Conservation (phyloP, 2,888 invertebrate species). For the Rhabditophanes sp. region DNA sequence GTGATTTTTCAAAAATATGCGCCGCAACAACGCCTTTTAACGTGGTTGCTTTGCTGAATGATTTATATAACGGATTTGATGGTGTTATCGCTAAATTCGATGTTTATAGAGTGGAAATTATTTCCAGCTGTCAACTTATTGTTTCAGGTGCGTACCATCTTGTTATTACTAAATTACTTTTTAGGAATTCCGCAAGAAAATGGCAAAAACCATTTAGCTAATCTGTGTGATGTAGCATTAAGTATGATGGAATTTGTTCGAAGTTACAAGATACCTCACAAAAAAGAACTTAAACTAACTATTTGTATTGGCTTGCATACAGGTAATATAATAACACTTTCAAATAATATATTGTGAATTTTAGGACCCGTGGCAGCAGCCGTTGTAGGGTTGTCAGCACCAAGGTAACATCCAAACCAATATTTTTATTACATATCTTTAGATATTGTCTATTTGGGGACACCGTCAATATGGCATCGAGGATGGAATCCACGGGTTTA, state of each 20-base stretch:
- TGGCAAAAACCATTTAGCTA: slow-evolving; percentile 26
- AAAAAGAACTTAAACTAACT: too few species aligned
- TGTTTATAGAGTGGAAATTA: slow-evolving; percentile 31
- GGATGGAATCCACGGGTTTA: slow-evolving; percentile 39
- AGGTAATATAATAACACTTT: background rate
- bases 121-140: too few species aligned
- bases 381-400: slow-evolving; percentile 43
- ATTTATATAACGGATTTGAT: slow-evolving; percentile 36
- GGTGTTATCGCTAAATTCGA: slow-evolving; percentile 29
- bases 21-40: slow-evolving; percentile 27
- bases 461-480: slow-evolving; percentile 37
- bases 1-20: slow-evolving; percentile 37
- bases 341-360: slow-evolving; percentile 2
- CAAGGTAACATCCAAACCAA: too few species aligned
- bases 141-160: too few species aligned
- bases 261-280: background rate
- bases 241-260: slow-evolving; percentile 20
- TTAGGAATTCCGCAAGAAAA: slow-evolving; percentile 40
- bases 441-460: slow-evolving; percentile 43
- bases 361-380: slow-evolving; percentile 38
- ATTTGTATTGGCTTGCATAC: background rate
- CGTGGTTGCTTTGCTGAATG: slow-evolving; percentile 36
- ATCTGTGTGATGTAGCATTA: slow-evolving; percentile 30
- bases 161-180: too few species aligned
- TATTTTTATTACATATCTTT: too few species aligned